These are phyloP conservation scores for Cynoglossus semilaevis DNA, from an alignment of 2,113 vertebrate genomes.

Conservation along the genomic window DNA sequence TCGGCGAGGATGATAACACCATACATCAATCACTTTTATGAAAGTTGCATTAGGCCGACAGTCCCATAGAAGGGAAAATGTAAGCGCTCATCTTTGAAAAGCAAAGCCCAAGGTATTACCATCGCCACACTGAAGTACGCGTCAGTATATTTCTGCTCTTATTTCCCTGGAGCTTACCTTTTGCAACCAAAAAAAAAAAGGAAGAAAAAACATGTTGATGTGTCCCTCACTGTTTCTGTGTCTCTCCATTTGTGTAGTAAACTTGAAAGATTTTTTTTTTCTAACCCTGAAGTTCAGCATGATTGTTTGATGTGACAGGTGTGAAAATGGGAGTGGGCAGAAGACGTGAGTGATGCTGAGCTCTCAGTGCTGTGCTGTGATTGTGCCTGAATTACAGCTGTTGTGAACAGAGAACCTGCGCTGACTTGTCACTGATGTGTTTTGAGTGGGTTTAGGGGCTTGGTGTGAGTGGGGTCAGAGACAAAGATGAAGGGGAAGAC, in stretches of 20 bases:
- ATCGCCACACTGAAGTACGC: neutral
- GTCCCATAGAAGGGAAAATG: slow-evolving; percentile 44
- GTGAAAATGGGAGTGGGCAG: slow-evolving; percentile 65
- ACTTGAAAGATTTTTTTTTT: slow-evolving; percentile 46
- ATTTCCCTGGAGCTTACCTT: slow-evolving; percentile 36
- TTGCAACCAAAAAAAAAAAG: slow-evolving; percentile 33
- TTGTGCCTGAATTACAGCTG: slow-evolving; percentile 64
- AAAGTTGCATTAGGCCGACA: slow-evolving; percentile 56
- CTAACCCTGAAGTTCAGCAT: slow-evolving; percentile 57
- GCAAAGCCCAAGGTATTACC: slow-evolving; percentile 27
- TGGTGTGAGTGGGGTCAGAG: too few relatives aligned
- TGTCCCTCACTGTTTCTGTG: slow-evolving; percentile 23
- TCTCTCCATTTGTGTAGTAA: slow-evolving; percentile 24
- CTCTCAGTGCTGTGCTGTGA: slow-evolving; percentile 60
- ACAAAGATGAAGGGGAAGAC: too few relatives aligned
- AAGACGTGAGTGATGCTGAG: slow-evolving; percentile 67
- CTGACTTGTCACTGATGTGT: slow-evolving; percentile 56
- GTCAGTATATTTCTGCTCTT: slow-evolving; percentile 31
- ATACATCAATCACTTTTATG: slow-evolving; percentile 65
- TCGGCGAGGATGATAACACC: slow-evolving; percentile 65
- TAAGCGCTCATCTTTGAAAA: slow-evolving; percentile 42
- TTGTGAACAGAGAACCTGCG: slow-evolving; percentile 41
- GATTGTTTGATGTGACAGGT: slow-evolving; percentile 74
- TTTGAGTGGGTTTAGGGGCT: neutral
- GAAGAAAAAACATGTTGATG: slow-evolving; percentile 43